Base-by-base conservation (phyloP, 2,888 invertebrate species). In the Caenorhabditis sp. region DNA sequence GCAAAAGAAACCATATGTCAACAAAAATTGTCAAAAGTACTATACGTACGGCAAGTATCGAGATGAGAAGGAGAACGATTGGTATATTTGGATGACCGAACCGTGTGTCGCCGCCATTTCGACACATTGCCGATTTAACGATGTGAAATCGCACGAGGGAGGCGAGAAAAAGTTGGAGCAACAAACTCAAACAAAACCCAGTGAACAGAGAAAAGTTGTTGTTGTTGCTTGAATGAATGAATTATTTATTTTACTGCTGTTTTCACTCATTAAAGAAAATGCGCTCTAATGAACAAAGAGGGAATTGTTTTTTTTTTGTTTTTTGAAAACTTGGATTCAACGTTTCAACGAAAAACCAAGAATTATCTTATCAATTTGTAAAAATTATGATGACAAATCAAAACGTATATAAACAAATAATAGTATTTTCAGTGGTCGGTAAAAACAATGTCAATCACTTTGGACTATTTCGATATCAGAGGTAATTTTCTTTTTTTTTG, bases 71-170 rank as follows among this genome's bases (percentile, higher is more conserved):
- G 79, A 78, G 23, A 77, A 79, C 57, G 84, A 85, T 60, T 85
- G 84, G 78, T 78, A 71, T 66, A 70, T 86, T 62, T 86, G 85
- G 86, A 72, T 84, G 74, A 81, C 84, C 1, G 82, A 82, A 62
- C 85, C 86, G 23, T 86, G 86, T 51, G 76, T 78, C 8, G 84
- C 84, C 24, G 77, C 77, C 31, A 73, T 86, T 53, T 83, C 86
- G 19, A 86, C 86, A 0, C 86, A 85, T 62, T 86, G 86, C 66
- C 82, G 86, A 23, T 86, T 84, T 78, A 83, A 86, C 57, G 86
- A 86, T 69, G 81, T 85, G 26, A 83, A 84, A 14, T 27, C 63
- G n/a, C 17, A 50, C 19, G 57, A 67, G 27, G 23, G 24, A 50
- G 19, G 6, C 1, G 49, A 36, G 19, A 68, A 63, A 54, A 64